phyloP scores from a whole-genome alignment of 2,888 invertebrate species.

The Noctua janthina region DNA sequence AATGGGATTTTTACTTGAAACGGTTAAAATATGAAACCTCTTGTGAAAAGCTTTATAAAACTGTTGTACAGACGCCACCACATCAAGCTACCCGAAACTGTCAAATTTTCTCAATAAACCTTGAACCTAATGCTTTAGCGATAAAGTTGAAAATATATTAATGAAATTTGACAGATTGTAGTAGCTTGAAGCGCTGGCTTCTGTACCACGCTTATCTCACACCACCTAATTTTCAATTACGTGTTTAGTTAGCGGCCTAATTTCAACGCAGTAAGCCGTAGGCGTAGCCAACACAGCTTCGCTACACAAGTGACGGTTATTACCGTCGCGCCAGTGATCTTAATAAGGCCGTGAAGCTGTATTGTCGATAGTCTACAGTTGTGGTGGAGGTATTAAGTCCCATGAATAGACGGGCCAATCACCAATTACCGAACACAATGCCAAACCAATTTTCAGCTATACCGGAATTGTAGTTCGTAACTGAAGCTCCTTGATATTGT shows the following conservation, averaged over 20 bases:
- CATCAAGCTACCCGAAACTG: too few species aligned
- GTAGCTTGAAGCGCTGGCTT: too few species aligned
- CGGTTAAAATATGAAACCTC: too few species aligned
- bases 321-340: conserved; percentile 14
- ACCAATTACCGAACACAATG: conserved; percentile 53
- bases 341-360: conserved; percentile 17
- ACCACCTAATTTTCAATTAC: neutral
- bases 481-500: conserved; percentile 21
- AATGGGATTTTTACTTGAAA: too few species aligned
- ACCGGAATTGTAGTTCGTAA: conserved; percentile 29
- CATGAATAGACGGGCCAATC: conserved; percentile 47
- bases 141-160: too few species aligned
- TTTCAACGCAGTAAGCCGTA: neutral
- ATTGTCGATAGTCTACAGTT: conserved; percentile 15
- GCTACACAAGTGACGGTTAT: neutral
- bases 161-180: too few species aligned
- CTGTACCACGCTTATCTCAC: too few species aligned
- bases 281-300: neutral
- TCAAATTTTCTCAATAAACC: too few species aligned
- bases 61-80: neutral
- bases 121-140: too few species aligned
- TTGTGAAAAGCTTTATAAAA: neutral
- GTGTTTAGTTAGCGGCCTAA: neutral
- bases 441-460: conserved; percentile 46
- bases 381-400: conserved; percentile 32